Evolutionary conservation across 2,888 invertebrate genomes (phyloP), one percentile per base, ranked within the genome.

Genomic region (Branchellion lobata): DNA sequence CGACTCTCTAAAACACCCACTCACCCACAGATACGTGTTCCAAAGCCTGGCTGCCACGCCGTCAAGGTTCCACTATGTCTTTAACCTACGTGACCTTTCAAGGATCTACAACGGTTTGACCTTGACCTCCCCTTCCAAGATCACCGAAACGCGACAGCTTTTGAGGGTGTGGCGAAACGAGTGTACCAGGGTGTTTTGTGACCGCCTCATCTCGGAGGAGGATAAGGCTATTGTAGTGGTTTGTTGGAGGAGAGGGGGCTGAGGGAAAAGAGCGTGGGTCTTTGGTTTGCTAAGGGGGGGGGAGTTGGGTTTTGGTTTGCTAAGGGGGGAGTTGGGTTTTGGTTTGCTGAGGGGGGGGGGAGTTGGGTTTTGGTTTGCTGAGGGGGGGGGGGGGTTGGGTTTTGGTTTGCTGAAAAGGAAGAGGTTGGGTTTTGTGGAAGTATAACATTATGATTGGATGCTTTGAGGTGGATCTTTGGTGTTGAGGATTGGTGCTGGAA

Each of bases 21-120:
- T 40, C 40, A 5, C 40, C 40, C 61, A 24, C 84, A 87, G 87
- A 79, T 82, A 89, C 83, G 90, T 93, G 61, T 91, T 93, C 81
- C 89, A 90, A 29, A 92, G 94, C 81, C 89, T 96, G 78, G 94
- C 95, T 0, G 94, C 95, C 0, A 96, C 95, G 0, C 96, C 96
- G 0, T 92, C 93, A 3, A 95, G 94, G 88, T 96, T 96, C 88
- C 95, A 96, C 89, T 96, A 96, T 88, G 93, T 95, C 83, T 96
- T 95, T 89, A 95, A 95, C 88, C 90, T 96, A 87, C 91, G 95
- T 71, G 96, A 96, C 89, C 88, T 96, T 83, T 95, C 95, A 0
- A 91, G 94, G 80, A 91, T 96, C 81, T 92, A 91, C 83, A 92
- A 92, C 21, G 95, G 96, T 0, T 87, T 96, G 86, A 91, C 93